Evolutionary conservation across 2,113 vertebrate species (phyloP).

Genomic region (Cephalopterus ornatus): DNA sequence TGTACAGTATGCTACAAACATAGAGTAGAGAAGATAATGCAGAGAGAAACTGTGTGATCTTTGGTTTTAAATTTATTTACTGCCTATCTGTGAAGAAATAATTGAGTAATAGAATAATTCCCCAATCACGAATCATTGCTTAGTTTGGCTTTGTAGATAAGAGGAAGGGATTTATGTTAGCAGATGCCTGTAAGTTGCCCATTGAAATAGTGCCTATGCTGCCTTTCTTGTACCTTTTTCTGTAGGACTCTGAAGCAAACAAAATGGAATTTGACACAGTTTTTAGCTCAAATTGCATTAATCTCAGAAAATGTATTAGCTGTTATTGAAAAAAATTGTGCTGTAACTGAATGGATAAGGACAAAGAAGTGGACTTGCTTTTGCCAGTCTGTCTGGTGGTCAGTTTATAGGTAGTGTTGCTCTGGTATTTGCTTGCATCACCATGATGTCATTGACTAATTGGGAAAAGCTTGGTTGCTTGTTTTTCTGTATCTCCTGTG

Average conservation of each 20-base stretch:
- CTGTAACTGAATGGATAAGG: background rate
- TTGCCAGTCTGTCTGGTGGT: background rate
- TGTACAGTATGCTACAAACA: fast-evolving
- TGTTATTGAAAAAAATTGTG: background rate
- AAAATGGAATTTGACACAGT: background rate
- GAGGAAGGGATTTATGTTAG: background rate
- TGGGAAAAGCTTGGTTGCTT: background rate
- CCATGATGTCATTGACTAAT: background rate
- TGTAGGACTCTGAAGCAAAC: background rate
- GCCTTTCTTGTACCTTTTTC: background rate
- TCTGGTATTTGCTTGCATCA: background rate
- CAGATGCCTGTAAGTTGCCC: background rate
- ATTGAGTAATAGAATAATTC: background rate
- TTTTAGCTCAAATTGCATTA: background rate
- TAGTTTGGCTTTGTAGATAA: background rate
- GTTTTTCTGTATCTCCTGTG: background rate
- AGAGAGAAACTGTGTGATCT: background rate
- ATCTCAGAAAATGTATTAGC: background rate
- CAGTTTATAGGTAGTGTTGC: background rate
- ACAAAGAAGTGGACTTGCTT: background rate
- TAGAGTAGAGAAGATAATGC: background rate
- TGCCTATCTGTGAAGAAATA: background rate
- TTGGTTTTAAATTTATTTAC: background rate
- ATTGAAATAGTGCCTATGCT: background rate
- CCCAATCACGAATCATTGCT: too few species aligned